Percentiles rank a stretch among this genome's conserved stretches.
Conservation (phyloP, 2,888 invertebrate species). For the Drosophila cracens region DNA sequence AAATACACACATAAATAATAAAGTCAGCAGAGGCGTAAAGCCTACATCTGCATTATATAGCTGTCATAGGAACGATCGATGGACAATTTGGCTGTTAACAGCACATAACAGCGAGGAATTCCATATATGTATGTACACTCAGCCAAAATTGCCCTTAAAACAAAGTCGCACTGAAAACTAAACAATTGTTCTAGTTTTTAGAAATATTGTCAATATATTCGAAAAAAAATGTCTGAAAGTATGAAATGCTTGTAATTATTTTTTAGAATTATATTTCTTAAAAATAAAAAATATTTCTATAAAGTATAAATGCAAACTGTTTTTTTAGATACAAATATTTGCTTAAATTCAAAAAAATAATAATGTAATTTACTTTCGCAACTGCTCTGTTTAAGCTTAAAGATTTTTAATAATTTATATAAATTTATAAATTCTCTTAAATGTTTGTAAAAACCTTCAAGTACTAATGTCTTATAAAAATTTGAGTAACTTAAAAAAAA, state of each 20-base stretch:
- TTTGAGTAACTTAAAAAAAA: background rate
- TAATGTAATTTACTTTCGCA: background rate
- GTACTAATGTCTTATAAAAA: background rate
- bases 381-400: background rate
- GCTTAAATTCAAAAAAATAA: background rate
- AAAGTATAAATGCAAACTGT: background rate
- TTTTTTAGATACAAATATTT: background rate
- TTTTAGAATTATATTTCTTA: background rate
- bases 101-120: background rate
- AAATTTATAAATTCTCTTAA: background rate
- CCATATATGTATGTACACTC: background rate
- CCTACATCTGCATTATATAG: background rate
- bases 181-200: background rate
- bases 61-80: slow-evolving; percentile 4
- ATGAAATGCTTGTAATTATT: background rate
- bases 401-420: background rate
- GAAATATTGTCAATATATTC: background rate
- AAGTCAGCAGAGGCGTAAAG: slow-evolving; percentile 5
- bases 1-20: slow-evolving; percentile 53
- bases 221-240: background rate
- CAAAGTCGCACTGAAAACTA: background rate
- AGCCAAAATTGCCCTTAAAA: background rate
- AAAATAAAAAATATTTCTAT: background rate
- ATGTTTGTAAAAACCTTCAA: background rate
- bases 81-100: background rate